Conservation (phyloP, 2,888 invertebrate genomes). For the Noctua janthina region DNA sequence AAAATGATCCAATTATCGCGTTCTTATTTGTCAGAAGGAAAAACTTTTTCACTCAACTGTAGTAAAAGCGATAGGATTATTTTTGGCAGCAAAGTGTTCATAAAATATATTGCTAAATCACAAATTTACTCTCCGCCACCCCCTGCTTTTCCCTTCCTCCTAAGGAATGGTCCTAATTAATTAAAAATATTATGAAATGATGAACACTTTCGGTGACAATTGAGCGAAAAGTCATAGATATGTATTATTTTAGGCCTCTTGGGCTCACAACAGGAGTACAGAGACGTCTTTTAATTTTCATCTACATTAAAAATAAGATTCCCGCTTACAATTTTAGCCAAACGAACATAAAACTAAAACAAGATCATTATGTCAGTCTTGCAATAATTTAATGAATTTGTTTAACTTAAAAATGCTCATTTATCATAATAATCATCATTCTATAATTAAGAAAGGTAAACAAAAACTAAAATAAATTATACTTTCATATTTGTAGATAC, state of each 20-base stretch:
- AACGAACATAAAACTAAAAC: neutral
- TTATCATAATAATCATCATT: too few relatives aligned
- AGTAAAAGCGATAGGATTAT: neutral
- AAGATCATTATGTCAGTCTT: constrained; percentile 53
- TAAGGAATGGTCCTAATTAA: neutral
- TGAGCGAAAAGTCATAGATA: constrained; percentile 37
- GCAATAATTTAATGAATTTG: constrained; percentile 44
- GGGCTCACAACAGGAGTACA: constrained; percentile 4
- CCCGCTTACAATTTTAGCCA: neutral
- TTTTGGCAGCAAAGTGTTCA: neutral
- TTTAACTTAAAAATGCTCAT: constrained; percentile 55
- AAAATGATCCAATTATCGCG: constrained; percentile 30
- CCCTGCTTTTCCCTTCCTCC: neutral
- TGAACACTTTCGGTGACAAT: constrained; percentile 46
- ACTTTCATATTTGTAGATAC: constrained; percentile 33
- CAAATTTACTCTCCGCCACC: neutral
- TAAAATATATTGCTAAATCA: neutral
- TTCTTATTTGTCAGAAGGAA: constrained; percentile 1
- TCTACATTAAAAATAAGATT: neutral
- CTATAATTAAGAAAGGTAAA: constrained; percentile 1
- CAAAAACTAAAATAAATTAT: constrained; percentile 49
- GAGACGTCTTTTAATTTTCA: neutral
- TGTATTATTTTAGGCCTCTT: constrained; percentile 26
- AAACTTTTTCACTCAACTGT: neutral
- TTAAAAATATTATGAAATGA: neutral